Evolutionary conservation across 2,888 invertebrate species (phyloP).

Genomic region (Polia nebulosa): DNA sequence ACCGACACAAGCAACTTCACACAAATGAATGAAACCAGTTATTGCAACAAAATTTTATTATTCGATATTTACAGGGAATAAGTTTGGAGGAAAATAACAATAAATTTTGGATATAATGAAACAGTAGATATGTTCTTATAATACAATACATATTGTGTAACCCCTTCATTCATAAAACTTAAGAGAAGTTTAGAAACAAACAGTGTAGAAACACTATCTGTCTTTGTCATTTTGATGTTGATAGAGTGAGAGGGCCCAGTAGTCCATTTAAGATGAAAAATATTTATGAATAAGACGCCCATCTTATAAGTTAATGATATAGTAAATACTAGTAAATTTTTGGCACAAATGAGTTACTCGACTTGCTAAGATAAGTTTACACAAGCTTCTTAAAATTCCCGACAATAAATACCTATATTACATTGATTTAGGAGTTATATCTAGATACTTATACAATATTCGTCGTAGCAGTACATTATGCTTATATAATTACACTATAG

Average conservation of each 20-base stretch:
- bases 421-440: constrained; percentile 64
- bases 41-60: constrained; percentile 65
- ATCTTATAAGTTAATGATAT: constrained; percentile 3
- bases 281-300: not conserved
- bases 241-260: not conserved
- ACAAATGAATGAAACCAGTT: constrained; percentile 35
- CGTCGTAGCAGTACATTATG: constrained; percentile 35
- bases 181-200: not conserved
- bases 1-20: not conserved
- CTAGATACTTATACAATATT: constrained; percentile 69
- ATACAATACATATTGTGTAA: constrained; percentile 17
- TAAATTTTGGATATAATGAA: constrained; percentile 16
- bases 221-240: not conserved
- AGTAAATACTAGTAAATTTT: constrained; percentile 13
- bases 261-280: not conserved
- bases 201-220: not conserved
- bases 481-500: constrained; percentile 44
- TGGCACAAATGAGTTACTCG: constrained; percentile 43
- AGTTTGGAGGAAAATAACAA: constrained; percentile 31
- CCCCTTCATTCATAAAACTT: not conserved
- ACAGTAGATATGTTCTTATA: constrained; percentile 13
- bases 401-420: constrained; percentile 25
- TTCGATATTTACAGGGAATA: constrained; percentile 65
- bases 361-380: constrained; percentile 3
- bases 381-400: constrained; percentile 34